phyloP scores from a whole-genome alignment of 2,797 vertebrate species.

The Scarus forsteni region DNA sequence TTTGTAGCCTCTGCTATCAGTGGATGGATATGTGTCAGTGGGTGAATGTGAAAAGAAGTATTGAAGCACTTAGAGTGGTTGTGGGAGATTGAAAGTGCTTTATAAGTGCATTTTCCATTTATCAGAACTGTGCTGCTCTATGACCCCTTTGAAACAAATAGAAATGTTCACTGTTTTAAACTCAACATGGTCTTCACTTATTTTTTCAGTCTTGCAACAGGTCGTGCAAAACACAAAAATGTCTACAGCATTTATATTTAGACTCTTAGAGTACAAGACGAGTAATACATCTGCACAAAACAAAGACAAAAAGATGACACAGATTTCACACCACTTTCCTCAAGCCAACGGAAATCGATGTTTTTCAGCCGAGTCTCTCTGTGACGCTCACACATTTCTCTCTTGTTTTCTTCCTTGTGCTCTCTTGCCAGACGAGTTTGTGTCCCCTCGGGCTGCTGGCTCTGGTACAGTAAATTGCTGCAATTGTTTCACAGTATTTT shows the following conservation, averaged over 20 bases:
- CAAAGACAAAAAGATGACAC: neutral
- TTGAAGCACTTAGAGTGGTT: neutral
- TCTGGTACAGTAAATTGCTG: neutral
- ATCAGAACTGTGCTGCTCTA: neutral
- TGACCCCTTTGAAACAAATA: neutral
- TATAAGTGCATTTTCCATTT: neutral
- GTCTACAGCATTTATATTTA: neutral
- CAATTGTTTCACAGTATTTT: conserved; percentile 26
- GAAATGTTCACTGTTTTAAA: neutral
- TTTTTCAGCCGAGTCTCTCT: neutral
- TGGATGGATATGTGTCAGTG: neutral
- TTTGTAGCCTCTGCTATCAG: neutral
- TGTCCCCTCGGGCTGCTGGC: conserved; percentile 22
- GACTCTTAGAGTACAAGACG: neutral
- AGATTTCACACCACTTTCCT: neutral
- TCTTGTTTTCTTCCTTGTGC: neutral
- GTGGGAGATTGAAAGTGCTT: neutral
- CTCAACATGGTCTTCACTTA: neutral
- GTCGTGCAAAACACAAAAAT: neutral
- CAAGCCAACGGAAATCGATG: neutral
- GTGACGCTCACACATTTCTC: neutral
- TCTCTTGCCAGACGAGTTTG: conserved; percentile 11
- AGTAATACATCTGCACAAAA: too few species aligned
- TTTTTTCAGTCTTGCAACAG: neutral
- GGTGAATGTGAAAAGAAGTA: neutral